Conservation (phyloP, 2,797 vertebrate species). For the Lithobates sylvaticus region DNA sequence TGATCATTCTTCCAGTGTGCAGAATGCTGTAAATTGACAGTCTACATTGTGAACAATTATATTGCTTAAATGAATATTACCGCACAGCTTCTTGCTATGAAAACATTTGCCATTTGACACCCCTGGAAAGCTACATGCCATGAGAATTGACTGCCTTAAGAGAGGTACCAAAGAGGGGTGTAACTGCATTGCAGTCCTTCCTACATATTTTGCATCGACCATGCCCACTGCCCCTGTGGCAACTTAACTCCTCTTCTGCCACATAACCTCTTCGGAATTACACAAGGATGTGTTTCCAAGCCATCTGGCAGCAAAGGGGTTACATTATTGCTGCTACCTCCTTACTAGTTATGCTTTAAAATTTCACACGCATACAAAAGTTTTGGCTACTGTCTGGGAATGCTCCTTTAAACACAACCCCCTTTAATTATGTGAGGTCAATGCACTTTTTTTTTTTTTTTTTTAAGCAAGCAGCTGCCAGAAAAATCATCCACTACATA, state of each 20-base stretch:
- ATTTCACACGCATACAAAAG: conserved; percentile 1
- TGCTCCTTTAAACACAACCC: conserved; percentile 41
- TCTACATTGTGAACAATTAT: background rate
- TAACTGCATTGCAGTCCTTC: conserved; percentile 13
- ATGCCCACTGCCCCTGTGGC: conserved; percentile 62
- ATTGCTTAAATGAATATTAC: background rate
- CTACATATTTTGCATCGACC: conserved; percentile 51
- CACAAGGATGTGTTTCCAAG: conserved; percentile 4
- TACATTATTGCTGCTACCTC: background rate
- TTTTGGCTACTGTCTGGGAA: conserved; percentile 16
- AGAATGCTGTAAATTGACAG: background rate
- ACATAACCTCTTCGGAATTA: background rate
- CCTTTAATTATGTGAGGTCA: conserved; percentile 60
- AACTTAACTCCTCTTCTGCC: conserved; percentile 56
- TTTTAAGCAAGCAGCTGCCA: conserved; percentile 50
- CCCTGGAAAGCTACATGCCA: conserved; percentile 7
- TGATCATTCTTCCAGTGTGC: background rate
- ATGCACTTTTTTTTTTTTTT: conserved; percentile 47
- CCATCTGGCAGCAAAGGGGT: conserved; percentile 14
- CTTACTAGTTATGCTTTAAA: conserved; percentile 28
- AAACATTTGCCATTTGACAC: conserved; percentile 11
- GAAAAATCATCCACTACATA: conserved; percentile 52
- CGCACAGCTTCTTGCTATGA: background rate
- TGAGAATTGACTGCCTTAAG: conserved; percentile 14
- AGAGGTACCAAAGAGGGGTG: conserved; percentile 52